phyloP scores from a whole-genome alignment of 2,888 invertebrate species.

The Lampropteryx suffumata region DNA sequence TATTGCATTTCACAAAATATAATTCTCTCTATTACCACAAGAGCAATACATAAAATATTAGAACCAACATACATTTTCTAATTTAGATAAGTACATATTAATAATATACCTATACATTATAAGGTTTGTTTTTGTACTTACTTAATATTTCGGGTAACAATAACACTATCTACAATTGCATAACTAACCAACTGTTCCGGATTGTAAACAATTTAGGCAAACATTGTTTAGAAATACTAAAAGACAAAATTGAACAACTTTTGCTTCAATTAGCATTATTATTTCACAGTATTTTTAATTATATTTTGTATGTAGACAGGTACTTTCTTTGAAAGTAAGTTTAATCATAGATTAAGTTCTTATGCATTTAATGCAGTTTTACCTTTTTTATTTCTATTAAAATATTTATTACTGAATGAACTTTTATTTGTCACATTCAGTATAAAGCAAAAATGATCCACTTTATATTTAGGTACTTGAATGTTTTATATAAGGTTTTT shows the following conservation, averaged over 20 bases:
- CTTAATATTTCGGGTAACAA: constrained; percentile 36
- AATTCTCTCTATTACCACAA: constrained; percentile 31
- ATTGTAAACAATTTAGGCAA: constrained; percentile 27
- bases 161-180: constrained; percentile 33
- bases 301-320: not conserved
- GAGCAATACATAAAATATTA: constrained; percentile 28
- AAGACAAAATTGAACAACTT: constrained; percentile 4
- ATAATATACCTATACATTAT: constrained; percentile 29
- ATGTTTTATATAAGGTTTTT: too few species aligned
- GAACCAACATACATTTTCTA: constrained; percentile 31
- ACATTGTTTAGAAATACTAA: constrained; percentile 19
- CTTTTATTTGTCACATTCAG: not conserved
- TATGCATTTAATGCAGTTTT: constrained; percentile 12
- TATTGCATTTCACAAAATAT: constrained; percentile 28
- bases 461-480: too few species aligned
- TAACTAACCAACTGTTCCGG: constrained; percentile 26
- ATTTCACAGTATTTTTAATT: not conserved
- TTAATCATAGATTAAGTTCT: too few species aligned
- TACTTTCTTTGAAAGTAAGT: not conserved
- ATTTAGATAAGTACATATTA: constrained; percentile 27
- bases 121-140: constrained; percentile 47
- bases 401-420: not conserved
- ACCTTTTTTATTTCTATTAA: not conserved
- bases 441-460: not conserved
- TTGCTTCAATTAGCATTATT: constrained; percentile 3